Evolutionary conservation across 2,113 vertebrate species (phyloP), one percentile per base, ranked within the genome.

Genomic region (Bothrops jararaca): DNA sequence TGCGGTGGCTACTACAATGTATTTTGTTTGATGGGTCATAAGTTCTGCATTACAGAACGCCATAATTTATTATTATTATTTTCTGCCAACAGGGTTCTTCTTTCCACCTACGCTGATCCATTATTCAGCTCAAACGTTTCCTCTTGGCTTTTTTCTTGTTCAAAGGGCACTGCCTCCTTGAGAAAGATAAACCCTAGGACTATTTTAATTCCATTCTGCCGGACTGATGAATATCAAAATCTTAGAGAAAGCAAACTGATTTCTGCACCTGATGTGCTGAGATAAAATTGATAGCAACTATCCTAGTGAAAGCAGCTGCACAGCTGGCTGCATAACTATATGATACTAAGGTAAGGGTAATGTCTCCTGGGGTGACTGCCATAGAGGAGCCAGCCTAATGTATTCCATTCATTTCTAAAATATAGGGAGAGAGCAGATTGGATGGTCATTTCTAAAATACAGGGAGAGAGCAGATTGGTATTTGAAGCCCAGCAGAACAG

Each of bases 211-310:
- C 92, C 6, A 87, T 91, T 93, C 96, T 92, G 89, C 90, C 91
- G 89, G 93, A 91, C 80, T 90, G 6, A 0, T 7, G 89, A 89
- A 92, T 92, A 39, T 93, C 0, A 7, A 4, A 69, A 74, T 89
- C 86, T 50, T 24, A 92, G 11, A 94, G 92, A 5, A 53, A 91
- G 0, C 54, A 57, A 91, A 90, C 94, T 90, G 94, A 93, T 95
- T 85, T 58, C 54, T 57, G 87, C 80, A 87, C 86, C 91, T 39
- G 1, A 92, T 23, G 10, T 88, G 91, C 64, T 93, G 86, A 26
- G 60, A 26, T 74, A 13, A 93, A 95, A 97, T 86, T 95, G 95
- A 95, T 5, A 96, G 53, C 92, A 64, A 96, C 87, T 94, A 95
- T 96, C 85, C 86, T 91, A 90, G 95, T 92, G 94, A 69, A 57